Evolutionary conservation across 53 echinoderm and acorn worm species (phyloP), one percentile per base, ranked within the genome.

Genomic region (Holothuria leucospilota): DNA sequence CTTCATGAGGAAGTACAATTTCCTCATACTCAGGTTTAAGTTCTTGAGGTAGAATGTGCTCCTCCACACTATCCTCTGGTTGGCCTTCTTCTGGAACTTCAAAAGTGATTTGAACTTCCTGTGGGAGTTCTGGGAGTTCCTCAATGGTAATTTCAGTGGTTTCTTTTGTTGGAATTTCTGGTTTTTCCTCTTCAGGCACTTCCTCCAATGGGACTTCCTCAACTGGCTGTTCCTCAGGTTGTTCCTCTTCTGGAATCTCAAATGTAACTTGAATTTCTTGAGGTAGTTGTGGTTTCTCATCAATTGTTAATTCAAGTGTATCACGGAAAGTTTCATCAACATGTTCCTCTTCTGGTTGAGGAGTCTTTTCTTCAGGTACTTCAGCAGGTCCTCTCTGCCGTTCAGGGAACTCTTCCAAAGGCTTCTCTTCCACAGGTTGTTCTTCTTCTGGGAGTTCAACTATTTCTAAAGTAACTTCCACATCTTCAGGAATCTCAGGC

Each of bases 301-400:
- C 61, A 30, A 80, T 80, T 58, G 29, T 80, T 13, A 80, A 14
- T 56, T 80, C 80, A 51, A 80, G 24, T 7, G 80, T 80, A 61
- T 80, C 80, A 24, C 61, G 59, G 60, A 80, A 80, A 2, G 29
- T 38, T 80, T 80, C 80, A 58, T 80, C 80, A 24, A 59, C 21
- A 10, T 59, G 56, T 27, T 80, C 80, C 34, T 80, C 80, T 30
- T 59, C 61, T 59, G 80, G 80, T 51, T 80, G 58, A n/a, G 80
- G 80, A 13, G 18, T 38, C n/a, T 30, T 58, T 59, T 80, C 60
- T 34, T 80, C 61, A 13, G 80, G 80, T 29, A 62, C 80, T 80
- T 80, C 80, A 80, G 90, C 89, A 85, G 92, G 92, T 24, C 89
- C 90, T 84, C 86, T 90, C 83, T 84, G 88, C 20, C 84, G 77